Evolutionary conservation across 2,888 invertebrate genomes (phyloP).

Genomic region (Drosophila tripunctata): DNA sequence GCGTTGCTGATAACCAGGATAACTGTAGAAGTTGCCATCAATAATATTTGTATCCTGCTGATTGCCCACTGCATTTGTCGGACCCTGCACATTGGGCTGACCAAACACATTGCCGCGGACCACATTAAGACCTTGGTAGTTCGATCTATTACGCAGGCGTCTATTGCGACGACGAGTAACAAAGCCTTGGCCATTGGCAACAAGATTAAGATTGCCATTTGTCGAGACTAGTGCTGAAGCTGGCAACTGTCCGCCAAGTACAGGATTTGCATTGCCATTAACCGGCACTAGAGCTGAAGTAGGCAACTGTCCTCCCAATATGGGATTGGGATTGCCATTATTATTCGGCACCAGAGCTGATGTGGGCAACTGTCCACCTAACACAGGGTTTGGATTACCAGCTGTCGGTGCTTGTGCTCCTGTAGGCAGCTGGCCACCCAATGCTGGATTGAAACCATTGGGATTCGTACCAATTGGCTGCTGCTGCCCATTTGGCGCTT

Average conservation of each 20-base stretch:
- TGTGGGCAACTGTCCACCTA: slow-evolving; percentile 11
- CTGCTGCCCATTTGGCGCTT: slow-evolving; percentile 19
- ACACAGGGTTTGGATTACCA: slow-evolving; percentile 2
- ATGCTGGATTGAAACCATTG: slow-evolving; percentile 10
- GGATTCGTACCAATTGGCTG: slow-evolving; percentile 1
- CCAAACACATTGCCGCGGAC: slow-evolving; percentile 64
- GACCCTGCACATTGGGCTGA: slow-evolving; percentile 55
- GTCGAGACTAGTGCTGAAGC: neutral
- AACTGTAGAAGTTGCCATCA: slow-evolving; percentile 63
- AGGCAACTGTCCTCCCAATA: slow-evolving; percentile 3
- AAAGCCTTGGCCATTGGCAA: neutral
- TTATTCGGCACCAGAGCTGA: neutral
- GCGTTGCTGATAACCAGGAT: slow-evolving; percentile 22
- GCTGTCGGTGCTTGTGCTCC: neutral
- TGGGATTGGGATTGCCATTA: slow-evolving; percentile 6
- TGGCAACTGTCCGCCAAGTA: slow-evolving; percentile 13
- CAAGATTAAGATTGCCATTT: slow-evolving; percentile 8
- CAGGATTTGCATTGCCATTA: slow-evolving; percentile 11
- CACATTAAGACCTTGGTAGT: slow-evolving; percentile 69
- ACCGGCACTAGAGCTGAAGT: slow-evolving; percentile 9
- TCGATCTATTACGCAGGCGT: slow-evolving; percentile 40
- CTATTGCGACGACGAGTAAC: slow-evolving; percentile 29
- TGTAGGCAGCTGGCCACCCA: slow-evolving; percentile 8
- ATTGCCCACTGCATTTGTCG: slow-evolving; percentile 49
- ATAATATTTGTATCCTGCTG: slow-evolving; percentile 72